Percentiles rank a stretch among this genome's conserved stretches.
These are phyloP conservation scores for Leptopilina drosophilae DNA, from an alignment of 2,888 invertebrate genomes.

Conservation along the genomic window DNA sequence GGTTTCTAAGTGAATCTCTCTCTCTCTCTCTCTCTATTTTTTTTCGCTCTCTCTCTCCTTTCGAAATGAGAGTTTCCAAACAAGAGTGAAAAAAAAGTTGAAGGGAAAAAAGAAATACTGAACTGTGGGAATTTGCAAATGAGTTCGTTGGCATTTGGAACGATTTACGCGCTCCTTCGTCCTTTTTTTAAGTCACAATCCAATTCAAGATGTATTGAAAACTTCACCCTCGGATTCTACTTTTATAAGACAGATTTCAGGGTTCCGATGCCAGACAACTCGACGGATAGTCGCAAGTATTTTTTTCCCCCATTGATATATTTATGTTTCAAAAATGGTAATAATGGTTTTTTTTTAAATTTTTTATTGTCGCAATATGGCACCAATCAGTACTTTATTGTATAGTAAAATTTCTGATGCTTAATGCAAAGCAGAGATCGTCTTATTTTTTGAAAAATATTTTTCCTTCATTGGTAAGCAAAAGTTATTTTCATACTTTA, in stretches of 20 bases:
- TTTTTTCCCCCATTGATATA: background rate
- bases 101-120: conserved; percentile 27
- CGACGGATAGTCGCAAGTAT: background rate
- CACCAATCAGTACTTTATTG: no score
- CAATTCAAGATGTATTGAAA: conserved; percentile 36
- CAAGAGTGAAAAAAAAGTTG: conserved; percentile 34
- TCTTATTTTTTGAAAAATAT: no score
- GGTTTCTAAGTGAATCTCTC: background rate
- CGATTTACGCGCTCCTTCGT: conserved; percentile 21
- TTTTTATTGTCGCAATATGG: no score
- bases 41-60: no score
- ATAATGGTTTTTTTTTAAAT: no score
- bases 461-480: no score
- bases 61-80: conserved; percentile 24
- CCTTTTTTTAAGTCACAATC: conserved; percentile 31
- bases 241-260: conserved; percentile 33
- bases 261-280: background rate
- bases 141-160: conserved; percentile 34
- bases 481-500: no score
- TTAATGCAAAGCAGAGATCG: no score
- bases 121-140: conserved; percentile 41
- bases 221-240: conserved; percentile 21
- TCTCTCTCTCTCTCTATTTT: background rate
- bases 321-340: no score
- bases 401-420: no score